Conservation (phyloP, 1,140 invertebrate species). For the Cotesia glomerata region DNA sequence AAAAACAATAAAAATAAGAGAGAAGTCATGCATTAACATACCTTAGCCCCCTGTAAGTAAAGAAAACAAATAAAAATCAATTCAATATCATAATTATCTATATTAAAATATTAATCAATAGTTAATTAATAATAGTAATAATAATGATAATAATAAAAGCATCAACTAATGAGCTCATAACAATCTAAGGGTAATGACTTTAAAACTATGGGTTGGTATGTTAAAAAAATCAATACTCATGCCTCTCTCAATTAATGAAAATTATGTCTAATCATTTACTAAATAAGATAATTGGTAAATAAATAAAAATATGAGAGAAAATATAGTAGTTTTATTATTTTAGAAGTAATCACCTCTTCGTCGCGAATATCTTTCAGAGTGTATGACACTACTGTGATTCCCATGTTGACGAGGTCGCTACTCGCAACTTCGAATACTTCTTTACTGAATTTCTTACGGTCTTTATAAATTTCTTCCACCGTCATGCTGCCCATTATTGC, state of each 20-base stretch:
- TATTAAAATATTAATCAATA: background rate
- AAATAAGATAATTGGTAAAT: background rate
- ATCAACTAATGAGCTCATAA: background rate
- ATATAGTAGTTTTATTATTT: background rate
- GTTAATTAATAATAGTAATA: no score
- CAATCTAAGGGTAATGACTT: background rate
- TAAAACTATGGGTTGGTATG: background rate
- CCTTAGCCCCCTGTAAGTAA: conserved; percentile 70
- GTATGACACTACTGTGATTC: conserved; percentile 97
- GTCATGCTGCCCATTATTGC: conserved; percentile 99
- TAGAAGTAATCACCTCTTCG: conserved; percentile 80
- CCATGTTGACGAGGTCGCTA: conserved; percentile 96
- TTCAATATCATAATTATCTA: conserved; percentile 20
- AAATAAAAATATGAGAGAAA: no score
- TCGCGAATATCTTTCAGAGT: conserved; percentile 97
- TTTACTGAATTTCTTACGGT: conserved; percentile 98
- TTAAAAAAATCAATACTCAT: conserved; percentile 1
- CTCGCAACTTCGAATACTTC: conserved; percentile 95
- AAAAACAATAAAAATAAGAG: conserved; percentile 45
- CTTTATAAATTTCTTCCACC: conserved; percentile 99
- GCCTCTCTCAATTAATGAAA: background rate
- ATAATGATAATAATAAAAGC: background rate
- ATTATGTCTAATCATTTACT: background rate
- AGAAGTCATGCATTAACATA: conserved; percentile 59
- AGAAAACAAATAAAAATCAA: conserved; percentile 64